These are phyloP conservation scores for Pelodytes ibericus DNA, from an alignment of 2,797 vertebrate species.

Conservation along the genomic window DNA sequence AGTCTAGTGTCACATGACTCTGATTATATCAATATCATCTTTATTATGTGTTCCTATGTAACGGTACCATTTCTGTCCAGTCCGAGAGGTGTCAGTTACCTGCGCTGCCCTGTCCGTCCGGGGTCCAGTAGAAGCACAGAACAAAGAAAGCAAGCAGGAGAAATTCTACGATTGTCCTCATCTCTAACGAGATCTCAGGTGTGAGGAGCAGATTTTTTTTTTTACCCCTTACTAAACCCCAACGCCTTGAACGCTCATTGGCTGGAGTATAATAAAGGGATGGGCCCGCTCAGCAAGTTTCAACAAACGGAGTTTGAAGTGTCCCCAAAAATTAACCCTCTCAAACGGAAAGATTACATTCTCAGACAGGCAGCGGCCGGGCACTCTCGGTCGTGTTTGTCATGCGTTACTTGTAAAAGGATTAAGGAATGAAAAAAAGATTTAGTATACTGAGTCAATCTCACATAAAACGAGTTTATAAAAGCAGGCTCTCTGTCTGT, in stretches of 20 bases:
- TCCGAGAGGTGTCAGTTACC: neutral
- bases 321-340: constrained; percentile 29
- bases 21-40: neutral
- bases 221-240: neutral
- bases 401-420: neutral
- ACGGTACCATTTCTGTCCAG: neutral
- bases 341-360: neutral
- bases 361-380: neutral
- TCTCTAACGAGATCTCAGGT: constrained; percentile 1
- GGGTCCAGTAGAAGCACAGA: constrained; percentile 7
- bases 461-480: neutral
- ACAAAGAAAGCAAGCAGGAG: neutral
- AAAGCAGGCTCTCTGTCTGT: neutral
- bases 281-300: constrained; percentile 17
- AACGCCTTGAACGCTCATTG: neutral
- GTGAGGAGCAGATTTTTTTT: neutral
- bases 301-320: constrained; percentile 21
- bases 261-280: neutral
- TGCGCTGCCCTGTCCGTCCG: neutral
- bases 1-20: neutral
- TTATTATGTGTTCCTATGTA: neutral
- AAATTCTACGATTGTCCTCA: constrained; percentile 9
- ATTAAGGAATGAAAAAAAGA: neutral
- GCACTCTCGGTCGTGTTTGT: neutral
- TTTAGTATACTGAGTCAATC: neutral